phyloP scores from a whole-genome alignment of 2,113 vertebrate species.

The Pao palembangensis region DNA sequence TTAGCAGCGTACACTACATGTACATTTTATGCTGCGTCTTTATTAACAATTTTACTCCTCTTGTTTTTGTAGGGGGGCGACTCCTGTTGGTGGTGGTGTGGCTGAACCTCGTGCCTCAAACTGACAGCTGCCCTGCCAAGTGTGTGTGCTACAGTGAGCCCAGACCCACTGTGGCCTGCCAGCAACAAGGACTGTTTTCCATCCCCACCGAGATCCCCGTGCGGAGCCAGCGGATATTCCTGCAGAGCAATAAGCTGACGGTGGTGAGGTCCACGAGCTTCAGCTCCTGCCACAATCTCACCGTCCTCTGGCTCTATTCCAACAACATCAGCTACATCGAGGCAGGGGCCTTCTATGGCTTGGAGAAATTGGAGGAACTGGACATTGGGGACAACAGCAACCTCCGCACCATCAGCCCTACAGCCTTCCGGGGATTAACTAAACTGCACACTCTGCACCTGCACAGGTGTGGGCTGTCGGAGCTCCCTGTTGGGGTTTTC shows the following conservation, averaged over 20 bases:
- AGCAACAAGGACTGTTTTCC: slow-evolving; percentile 91
- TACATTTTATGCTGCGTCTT: background rate
- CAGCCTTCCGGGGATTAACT: slow-evolving; percentile 86
- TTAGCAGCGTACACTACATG: slow-evolving; percentile 4
- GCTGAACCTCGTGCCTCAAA: slow-evolving; percentile 82
- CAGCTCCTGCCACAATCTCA: slow-evolving; percentile 90
- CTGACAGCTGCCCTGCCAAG: slow-evolving; percentile 85
- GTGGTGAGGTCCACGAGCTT: slow-evolving; percentile 87
- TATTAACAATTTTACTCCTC: slow-evolving; percentile 20
- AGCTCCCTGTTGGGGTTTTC: slow-evolving; percentile 88
- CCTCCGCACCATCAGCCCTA: slow-evolving; percentile 84
- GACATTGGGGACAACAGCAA: slow-evolving; percentile 95
- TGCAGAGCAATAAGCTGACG: slow-evolving; percentile 91
- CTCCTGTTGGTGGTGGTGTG: slow-evolving; percentile 91
- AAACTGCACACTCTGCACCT: slow-evolving; percentile 92
- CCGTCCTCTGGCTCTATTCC: slow-evolving; percentile 93
- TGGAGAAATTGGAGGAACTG: slow-evolving; percentile 89
- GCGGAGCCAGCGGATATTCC: slow-evolving; percentile 92
- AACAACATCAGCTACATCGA: slow-evolving; percentile 93
- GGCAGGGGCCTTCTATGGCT: slow-evolving; percentile 85
- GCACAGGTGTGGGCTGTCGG: slow-evolving; percentile 90
- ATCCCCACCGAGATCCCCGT: slow-evolving; percentile 89
- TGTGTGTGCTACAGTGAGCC: slow-evolving; percentile 96
- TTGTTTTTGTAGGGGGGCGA: slow-evolving; percentile 79
- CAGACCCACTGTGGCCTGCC: slow-evolving; percentile 91